phyloP scores from a whole-genome alignment of 2,797 vertebrate species.

The Dendrocincla fuliginosa region DNA sequence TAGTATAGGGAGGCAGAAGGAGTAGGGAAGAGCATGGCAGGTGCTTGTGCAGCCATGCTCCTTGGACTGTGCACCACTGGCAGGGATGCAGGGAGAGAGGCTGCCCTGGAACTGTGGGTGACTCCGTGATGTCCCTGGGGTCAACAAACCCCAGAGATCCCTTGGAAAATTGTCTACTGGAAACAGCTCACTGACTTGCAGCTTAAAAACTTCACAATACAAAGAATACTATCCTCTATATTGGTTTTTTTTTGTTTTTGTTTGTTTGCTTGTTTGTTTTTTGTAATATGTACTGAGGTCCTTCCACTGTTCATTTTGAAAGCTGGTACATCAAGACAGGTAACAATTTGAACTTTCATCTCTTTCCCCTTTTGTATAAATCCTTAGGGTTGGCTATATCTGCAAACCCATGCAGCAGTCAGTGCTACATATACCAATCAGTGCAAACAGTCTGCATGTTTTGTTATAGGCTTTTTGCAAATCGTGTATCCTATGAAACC shows the following conservation, averaged over 20 bases:
- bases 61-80: too few species aligned
- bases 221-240: not conserved
- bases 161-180: not conserved
- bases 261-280: not conserved
- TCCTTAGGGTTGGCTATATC: not conserved
- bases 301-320: not conserved
- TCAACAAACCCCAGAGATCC: not conserved
- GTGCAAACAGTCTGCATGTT: not conserved
- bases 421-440: not conserved
- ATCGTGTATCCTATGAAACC: not conserved
- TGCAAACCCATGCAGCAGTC: not conserved
- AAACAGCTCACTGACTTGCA: not conserved
- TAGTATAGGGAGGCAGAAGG: not conserved
- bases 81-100: not conserved
- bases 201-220: not conserved
- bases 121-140: not conserved
- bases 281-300: not conserved
- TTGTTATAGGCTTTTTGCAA: not conserved
- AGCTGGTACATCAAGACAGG: not conserved
- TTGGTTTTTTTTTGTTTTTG: not conserved
- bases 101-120: not conserved
- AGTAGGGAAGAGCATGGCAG: rapidly evolving
- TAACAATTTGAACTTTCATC: not conserved
- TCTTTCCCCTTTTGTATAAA: not conserved
- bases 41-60: not conserved